Conservation (phyloP, 2,113 vertebrate species). For the Caretta caretta region DNA sequence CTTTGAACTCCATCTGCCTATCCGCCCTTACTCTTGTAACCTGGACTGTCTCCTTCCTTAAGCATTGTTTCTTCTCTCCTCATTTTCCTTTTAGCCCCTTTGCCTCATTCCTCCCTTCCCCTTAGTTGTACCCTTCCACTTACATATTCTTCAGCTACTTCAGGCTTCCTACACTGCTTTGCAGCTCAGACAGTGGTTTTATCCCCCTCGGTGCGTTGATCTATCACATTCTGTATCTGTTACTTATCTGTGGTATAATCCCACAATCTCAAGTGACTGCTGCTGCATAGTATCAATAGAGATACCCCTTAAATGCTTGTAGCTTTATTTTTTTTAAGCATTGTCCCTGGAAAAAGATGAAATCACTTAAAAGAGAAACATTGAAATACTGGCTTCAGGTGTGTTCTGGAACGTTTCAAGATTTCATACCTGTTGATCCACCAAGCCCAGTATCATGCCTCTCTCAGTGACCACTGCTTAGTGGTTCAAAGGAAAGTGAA, state of each 20-base stretch:
- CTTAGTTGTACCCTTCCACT: not conserved
- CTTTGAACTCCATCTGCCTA: not conserved
- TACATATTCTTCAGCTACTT: not conserved
- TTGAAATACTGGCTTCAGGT: not conserved
- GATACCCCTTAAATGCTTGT: not conserved
- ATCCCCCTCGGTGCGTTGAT: not conserved
- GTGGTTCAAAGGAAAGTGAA: too few relatives aligned
- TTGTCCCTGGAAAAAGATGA: not conserved
- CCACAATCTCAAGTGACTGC: not conserved
- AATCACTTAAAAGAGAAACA: not conserved
- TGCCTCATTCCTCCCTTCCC: not conserved
- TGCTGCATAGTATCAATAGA: not conserved
- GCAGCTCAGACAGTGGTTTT: not conserved
- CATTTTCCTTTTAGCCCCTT: not conserved
- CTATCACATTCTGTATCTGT: not conserved
- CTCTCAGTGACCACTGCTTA: not conserved
- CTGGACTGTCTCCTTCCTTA: not conserved
- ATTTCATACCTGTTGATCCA: not conserved
- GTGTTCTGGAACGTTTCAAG: not conserved
- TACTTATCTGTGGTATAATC: not conserved
- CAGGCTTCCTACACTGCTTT: not conserved
- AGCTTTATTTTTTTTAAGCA: not conserved
- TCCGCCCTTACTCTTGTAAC: not conserved
- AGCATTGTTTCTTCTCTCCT: not conserved
- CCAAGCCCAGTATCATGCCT: accelerated